These are phyloP conservation scores for Eriosoma lanigerum DNA, from an alignment of 1,140 invertebrate species.

Conservation along the genomic window DNA sequence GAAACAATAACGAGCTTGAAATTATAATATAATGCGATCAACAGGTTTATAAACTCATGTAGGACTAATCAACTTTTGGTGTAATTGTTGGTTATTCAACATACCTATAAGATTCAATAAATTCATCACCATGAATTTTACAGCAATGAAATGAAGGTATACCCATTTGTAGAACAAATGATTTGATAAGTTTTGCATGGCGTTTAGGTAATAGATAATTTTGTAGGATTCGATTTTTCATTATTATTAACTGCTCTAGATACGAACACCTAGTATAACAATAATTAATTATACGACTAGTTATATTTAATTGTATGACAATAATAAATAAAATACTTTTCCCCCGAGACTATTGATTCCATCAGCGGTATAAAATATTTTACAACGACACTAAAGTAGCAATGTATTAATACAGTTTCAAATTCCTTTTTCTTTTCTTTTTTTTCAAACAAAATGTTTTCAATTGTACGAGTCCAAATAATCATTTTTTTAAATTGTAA, in stretches of 20 bases:
- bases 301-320: background rate
- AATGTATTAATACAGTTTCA: background rate
- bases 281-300: background rate
- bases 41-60: too few relatives aligned
- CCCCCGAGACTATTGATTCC: background rate
- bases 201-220: slow-evolving; percentile 34
- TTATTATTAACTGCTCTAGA: background rate
- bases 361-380: slow-evolving; percentile 30
- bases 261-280: background rate
- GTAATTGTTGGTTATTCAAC: too few relatives aligned
- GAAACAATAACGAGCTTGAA: too few relatives aligned
- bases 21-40: too few relatives aligned
- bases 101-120: slow-evolving; percentile 3
- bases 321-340: slow-evolving; percentile 16
- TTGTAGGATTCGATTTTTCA: background rate
- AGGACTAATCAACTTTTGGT: too few relatives aligned
- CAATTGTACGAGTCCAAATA: slow-evolving; percentile 30
- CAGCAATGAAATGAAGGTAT: slow-evolving; percentile 6
- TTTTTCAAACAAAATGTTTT: slow-evolving; percentile 8
- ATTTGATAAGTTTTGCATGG: background rate
- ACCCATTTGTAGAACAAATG: background rate
- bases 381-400: slow-evolving; percentile 36
- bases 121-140: slow-evolving; percentile 11
- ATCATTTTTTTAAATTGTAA: slow-evolving; percentile 36
- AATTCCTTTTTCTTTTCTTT: slow-evolving; percentile 10